A percentile compares a stretch with the other conserved stretches of the same genome.
These are phyloP conservation scores for Macrochelys suwanniensis DNA, from an alignment of 2,797 vertebrate species.

Conservation along the genomic window DNA sequence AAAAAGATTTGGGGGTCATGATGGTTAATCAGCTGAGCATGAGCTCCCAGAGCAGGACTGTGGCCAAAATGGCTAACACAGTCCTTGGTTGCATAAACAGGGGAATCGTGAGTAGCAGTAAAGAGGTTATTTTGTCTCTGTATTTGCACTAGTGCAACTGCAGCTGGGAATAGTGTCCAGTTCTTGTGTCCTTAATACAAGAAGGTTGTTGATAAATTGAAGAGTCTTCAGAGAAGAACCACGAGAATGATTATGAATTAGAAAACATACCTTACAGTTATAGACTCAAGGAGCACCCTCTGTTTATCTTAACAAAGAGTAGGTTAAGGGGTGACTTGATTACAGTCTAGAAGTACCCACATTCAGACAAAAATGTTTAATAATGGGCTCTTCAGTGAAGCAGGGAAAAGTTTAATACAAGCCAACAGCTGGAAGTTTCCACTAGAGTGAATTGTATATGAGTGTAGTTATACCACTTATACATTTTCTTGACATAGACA, in stretches of 20 bases:
- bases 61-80: not conserved
- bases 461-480: not conserved
- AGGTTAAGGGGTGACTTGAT: too few species aligned
- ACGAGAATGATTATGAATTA: not conserved
- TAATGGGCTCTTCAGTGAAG: too few species aligned
- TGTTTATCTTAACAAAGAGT: too few species aligned
- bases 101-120: not conserved
- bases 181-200: not conserved
- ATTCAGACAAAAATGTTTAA: too few species aligned
- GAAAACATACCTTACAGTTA: not conserved
- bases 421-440: too few species aligned
- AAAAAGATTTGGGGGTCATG: not conserved
- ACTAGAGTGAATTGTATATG: too few species aligned
- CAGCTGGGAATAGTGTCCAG: not conserved
- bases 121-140: not conserved
- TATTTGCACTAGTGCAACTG: not conserved
- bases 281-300: not conserved
- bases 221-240: not conserved
- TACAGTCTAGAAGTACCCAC: too few species aligned
- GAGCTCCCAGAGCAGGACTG: not conserved
- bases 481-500: not conserved
- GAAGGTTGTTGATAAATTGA: not conserved
- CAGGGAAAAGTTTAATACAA: too few species aligned
- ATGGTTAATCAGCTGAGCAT: not conserved
- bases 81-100: not conserved